Base-by-base conservation (phyloP, 2,888 invertebrate species). In the Calliopum simillimum region DNA sequence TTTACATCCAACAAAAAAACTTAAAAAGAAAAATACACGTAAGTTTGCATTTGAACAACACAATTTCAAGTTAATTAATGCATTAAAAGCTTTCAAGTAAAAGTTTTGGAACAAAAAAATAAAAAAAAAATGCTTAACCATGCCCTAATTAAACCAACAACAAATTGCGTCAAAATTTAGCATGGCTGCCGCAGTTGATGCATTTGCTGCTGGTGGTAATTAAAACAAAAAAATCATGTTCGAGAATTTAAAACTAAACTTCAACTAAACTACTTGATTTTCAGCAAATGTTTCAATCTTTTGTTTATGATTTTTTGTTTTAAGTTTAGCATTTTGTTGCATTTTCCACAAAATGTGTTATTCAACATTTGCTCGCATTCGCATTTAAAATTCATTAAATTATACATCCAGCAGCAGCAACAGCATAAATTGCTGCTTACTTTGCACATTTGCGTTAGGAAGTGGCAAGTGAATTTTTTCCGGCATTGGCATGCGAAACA, bases 351-450 rank as follows among this genome's bases (percentile, higher is more conserved):
- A 23, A 53, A 53, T 53, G n/a, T n/a, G 23, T 3, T 14, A 23
- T 53, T n/a, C 21, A 53, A 12, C 14, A 14, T 23, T 53, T 53
- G 19, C 19, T 53, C 33, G 53, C 53, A 53, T 23, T 53, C 23
- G 14, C 61, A 61, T 61, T 46, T 61, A 61, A 61, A 61, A 61
- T 61, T 61, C 46, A 61, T 61, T 61, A 61, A 61, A 61, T 61
- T 61, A 12, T 23, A 46, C n/a, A 13, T n/a, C 61, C 2, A n/a
- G n/a, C n/a, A n/a, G n/a, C n/a, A n/a, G n/a, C 44, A 44, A 13
- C 61, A 46, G 13, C 23, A 23, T 21, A 44, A 61, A 61, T 61
- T 61, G 46, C n/a, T n/a, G n/a, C 61, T 61, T 61, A 13, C 21
- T 61, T 46, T 44, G 14, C 46, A 61, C 61, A 46, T 19, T 44